Evolutionary conservation across 1,140 invertebrate genomes (phyloP).

Genomic region (Drosophila prosaltans): DNA sequence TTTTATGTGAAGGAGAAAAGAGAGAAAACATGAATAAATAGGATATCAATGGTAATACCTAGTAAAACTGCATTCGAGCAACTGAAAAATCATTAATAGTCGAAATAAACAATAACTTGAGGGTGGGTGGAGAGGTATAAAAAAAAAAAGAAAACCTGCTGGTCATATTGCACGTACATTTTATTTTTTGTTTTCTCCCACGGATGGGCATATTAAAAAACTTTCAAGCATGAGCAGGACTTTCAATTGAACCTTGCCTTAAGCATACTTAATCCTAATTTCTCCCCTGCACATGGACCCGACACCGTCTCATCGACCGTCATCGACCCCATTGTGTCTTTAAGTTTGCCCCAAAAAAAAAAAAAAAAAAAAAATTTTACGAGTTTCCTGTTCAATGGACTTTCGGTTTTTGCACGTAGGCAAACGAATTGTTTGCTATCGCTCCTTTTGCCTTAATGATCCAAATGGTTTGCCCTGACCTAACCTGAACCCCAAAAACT

Average conservation of each 20-base stretch:
- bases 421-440: constrained; percentile 33
- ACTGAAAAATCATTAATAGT: constrained; percentile 1
- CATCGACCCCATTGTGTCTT: constrained; percentile 44
- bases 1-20: neutral
- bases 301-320: neutral
- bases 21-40: neutral
- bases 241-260: constrained; percentile 22
- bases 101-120: constrained; percentile 17
- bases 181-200: neutral
- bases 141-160: neutral
- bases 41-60: neutral
- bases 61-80: neutral
- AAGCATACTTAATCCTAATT: constrained; percentile 46
- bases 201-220: constrained; percentile 22
- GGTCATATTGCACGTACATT: neutral
- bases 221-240: constrained; percentile 17
- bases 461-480: constrained; percentile 8
- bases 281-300: constrained; percentile 6
- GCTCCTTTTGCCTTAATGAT: constrained; percentile 17
- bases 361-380: constrained; percentile 41
- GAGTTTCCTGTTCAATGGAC: constrained; percentile 73
- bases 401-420: constrained; percentile 39
- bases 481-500: constrained; percentile 10
- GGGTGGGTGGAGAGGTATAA: neutral
- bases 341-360: constrained; percentile 25